Base-by-base conservation (phyloP, 2,797 vertebrate genomes). In the Lindbergichthys nudifrons region DNA sequence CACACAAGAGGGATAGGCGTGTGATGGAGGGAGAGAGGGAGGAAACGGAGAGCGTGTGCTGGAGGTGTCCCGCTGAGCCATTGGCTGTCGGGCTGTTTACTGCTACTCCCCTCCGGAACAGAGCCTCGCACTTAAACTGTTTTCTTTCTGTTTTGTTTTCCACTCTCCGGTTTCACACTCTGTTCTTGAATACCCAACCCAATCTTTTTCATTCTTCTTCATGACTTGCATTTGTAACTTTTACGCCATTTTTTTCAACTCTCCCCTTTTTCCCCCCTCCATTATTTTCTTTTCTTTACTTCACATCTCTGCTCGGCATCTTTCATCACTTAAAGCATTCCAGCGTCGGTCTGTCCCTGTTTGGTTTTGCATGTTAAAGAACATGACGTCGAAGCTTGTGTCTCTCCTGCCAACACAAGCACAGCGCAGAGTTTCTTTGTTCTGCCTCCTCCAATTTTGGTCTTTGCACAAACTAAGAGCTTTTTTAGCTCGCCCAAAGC, bases 41-140 rank as follows among this genome's bases (percentile, higher is more conserved):
- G 61, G 80, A 79, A 65, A 39, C 18, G 0, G 9, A 65, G 58
- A 59, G 30, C 1, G 54, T 72, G 70, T 65, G 84, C 64, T 61
- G 1, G 61, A 65, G 59, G 26, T 52, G 56, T 82, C 73, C 47
- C 1, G 65, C 82, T 60, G 79, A 84, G 75, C 54, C 36, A 32
- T 80, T 80, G 16, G 3, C 3, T 81, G 19, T 6, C 26, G 48
- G 52, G 46, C 52, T 51, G 63, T 75, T 75, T 93, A 95, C 94
- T 88, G 92, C 95, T 86, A 67, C 83, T 83, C 75, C 62, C 62
- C 53, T 42, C 64, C 50, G 66, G 32, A 77, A 58, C 73, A 45
- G 64, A 70, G 70, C 47, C 46, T 72, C 46, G 18, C 16, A 56
- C 52, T 53, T 13, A 61, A 58, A 76, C 32, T 5, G 19, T 30